These are phyloP conservation scores for Camelus bactrianus DNA, from an alignment of 2,113 vertebrate species.

Conservation along the genomic window DNA sequence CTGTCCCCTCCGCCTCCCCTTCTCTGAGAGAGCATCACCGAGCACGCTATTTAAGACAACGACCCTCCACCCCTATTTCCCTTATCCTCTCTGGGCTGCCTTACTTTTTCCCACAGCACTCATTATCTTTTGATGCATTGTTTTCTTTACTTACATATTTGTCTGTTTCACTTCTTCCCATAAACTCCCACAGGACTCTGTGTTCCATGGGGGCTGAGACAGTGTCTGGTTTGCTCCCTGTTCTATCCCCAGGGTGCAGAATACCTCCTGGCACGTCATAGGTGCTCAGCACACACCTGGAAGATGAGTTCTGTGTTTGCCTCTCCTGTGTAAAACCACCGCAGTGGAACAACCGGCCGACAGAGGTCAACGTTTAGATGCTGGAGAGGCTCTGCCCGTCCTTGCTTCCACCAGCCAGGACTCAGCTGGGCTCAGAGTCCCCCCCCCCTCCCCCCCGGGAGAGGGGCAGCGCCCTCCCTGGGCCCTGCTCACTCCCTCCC, in stretches of 20 bases:
- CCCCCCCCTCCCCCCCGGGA: neutral
- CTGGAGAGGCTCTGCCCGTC: neutral
- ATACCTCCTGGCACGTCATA: neutral
- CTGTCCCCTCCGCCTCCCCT: neutral
- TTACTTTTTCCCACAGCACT: neutral
- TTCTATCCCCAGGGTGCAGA: neutral
- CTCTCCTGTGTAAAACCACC: neutral
- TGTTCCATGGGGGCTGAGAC: neutral
- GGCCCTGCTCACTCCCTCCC: neutral
- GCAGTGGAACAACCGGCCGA: neutral
- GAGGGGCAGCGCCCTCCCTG: neutral
- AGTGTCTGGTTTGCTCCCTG: neutral
- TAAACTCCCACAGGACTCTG: neutral
- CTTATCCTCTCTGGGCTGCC: neutral
- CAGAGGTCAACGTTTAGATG: slow-evolving; percentile 2
- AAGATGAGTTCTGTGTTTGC: neutral
- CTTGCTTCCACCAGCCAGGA: neutral
- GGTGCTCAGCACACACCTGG: neutral
- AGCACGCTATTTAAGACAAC: neutral
- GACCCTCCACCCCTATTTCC: neutral
- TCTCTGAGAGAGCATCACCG: neutral
- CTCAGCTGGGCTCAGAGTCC: neutral
- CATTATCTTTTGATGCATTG: neutral
- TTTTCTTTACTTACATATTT: neutral
- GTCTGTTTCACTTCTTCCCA: neutral